phyloP scores from a whole-genome alignment of 2,113 vertebrate genomes.

The Esox niger region DNA sequence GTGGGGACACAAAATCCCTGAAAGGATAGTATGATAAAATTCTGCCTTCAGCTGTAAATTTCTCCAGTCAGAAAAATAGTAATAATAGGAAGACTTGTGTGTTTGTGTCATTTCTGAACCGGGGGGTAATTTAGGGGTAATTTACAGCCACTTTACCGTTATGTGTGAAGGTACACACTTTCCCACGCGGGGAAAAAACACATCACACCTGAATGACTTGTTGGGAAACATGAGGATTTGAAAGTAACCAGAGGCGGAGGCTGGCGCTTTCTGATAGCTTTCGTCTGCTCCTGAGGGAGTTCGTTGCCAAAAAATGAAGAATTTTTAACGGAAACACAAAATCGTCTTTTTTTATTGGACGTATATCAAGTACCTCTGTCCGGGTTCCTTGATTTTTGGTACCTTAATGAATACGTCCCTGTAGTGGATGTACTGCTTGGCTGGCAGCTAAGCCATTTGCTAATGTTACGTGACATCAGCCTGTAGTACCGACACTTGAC shows the following conservation, averaged over 20 bases:
- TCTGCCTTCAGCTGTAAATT: too few relatives aligned
- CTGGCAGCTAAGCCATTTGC: background rate
- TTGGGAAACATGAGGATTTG: constrained; percentile 40
- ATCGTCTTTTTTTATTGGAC: too few relatives aligned
- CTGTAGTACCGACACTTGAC: constrained; percentile 56
- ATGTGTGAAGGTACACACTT: constrained; percentile 18
- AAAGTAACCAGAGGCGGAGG: constrained; percentile 33
- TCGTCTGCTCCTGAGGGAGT: constrained; percentile 21
- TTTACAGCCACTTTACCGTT: constrained; percentile 41
- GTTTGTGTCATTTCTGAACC: constrained; percentile 26
- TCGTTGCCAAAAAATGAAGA: background rate
- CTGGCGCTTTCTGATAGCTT: constrained; percentile 7
- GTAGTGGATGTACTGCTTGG: background rate
- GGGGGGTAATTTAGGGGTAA: constrained; percentile 41
- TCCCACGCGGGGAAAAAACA: constrained; percentile 15
- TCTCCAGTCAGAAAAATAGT: too few relatives aligned
- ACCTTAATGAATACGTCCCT: too few relatives aligned
- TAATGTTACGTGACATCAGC: background rate
- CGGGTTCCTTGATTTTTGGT: too few relatives aligned
- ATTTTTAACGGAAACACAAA: too few relatives aligned
- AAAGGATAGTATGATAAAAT: too few relatives aligned
- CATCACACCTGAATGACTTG: constrained; percentile 48
- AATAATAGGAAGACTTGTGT: too few relatives aligned
- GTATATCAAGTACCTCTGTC: too few relatives aligned
- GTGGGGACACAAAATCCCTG: too few relatives aligned